Conservation (phyloP, 2,888 invertebrate genomes). For the Agriotes lineatus region DNA sequence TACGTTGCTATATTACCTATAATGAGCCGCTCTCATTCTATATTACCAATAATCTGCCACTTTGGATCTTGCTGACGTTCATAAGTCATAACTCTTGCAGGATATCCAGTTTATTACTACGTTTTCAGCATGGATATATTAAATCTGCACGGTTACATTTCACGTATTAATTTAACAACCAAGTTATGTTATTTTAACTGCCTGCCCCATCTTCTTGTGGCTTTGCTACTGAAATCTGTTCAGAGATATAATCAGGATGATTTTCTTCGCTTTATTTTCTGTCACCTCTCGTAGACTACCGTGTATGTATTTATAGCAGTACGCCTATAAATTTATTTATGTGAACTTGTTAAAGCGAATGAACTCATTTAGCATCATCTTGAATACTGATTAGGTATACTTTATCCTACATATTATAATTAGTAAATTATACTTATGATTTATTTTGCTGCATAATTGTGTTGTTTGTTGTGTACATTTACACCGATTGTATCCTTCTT, state of each 20-base stretch:
- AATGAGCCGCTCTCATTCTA: constrained; percentile 31
- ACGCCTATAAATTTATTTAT: constrained; percentile 26
- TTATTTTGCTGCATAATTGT: constrained; percentile 19
- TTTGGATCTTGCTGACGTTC: constrained; percentile 14
- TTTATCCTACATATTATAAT: constrained; percentile 32
- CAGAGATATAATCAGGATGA: not conserved
- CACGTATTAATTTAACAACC: constrained; percentile 9
- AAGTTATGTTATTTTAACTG: constrained; percentile 8
- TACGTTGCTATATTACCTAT: constrained; percentile 38
- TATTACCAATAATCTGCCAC: constrained; percentile 33
- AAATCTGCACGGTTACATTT: constrained; percentile 6
- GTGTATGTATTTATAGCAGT: constrained; percentile 12
- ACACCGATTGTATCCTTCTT: constrained; percentile 2
- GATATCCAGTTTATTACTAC: constrained; percentile 2
- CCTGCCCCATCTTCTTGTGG: not conserved
- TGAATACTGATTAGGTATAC: constrained; percentile 29
- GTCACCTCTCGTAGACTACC: constrained; percentile 12
- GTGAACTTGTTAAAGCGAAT: constrained; percentile 27
- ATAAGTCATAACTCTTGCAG: constrained; percentile 23
- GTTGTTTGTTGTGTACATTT: constrained; percentile 18
- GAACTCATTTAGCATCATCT: constrained; percentile 29
- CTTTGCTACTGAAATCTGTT: constrained; percentile 3
- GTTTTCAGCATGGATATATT: constrained; percentile 10
- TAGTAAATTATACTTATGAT: constrained; percentile 25
- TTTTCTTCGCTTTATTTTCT: constrained; percentile 13